Evolutionary conservation across 2,888 invertebrate genomes (phyloP).

Genomic region (Reticulitermes lucifugus): DNA sequence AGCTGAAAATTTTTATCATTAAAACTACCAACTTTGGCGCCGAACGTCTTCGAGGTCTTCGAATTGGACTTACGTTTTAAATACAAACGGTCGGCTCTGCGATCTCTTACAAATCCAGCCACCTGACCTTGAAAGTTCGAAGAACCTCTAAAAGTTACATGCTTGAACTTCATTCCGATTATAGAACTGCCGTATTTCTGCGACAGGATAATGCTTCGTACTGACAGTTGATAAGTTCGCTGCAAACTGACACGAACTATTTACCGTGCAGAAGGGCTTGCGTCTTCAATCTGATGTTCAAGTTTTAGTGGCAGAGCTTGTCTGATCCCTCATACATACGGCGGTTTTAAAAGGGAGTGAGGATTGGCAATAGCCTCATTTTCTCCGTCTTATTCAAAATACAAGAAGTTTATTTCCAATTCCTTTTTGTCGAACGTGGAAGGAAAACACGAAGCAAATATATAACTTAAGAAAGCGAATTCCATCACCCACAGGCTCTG

Average conservation of each 20-base stretch:
- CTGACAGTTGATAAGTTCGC: neutral
- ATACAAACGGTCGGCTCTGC: too few species aligned
- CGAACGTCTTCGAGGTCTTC: too few species aligned
- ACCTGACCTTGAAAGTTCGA: too few species aligned
- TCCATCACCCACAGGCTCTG: neutral
- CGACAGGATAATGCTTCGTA: neutral
- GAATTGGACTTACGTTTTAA: too few species aligned
- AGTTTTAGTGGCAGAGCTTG: neutral
- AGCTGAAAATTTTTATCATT: too few species aligned
- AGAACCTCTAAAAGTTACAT: too few species aligned
- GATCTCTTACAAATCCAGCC: too few species aligned
- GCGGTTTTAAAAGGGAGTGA: slow-evolving; percentile 40
- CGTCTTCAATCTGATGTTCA: neutral
- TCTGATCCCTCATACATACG: neutral
- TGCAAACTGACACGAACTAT: too few species aligned
- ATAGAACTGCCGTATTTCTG: too few species aligned
- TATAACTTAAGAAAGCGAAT: slow-evolving; percentile 3
- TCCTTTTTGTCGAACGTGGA: slow-evolving; percentile 31
- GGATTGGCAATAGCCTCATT: slow-evolving; percentile 51
- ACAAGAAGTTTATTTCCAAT: slow-evolving; percentile 52
- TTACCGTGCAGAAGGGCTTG: too few species aligned
- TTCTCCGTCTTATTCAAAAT: slow-evolving; percentile 51
- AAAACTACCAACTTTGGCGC: too few species aligned
- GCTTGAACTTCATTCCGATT: too few species aligned
- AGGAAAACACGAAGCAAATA: neutral